Base-by-base conservation (phyloP, 2,888 invertebrate genomes). In the Trypoxylon attenuatum region DNA sequence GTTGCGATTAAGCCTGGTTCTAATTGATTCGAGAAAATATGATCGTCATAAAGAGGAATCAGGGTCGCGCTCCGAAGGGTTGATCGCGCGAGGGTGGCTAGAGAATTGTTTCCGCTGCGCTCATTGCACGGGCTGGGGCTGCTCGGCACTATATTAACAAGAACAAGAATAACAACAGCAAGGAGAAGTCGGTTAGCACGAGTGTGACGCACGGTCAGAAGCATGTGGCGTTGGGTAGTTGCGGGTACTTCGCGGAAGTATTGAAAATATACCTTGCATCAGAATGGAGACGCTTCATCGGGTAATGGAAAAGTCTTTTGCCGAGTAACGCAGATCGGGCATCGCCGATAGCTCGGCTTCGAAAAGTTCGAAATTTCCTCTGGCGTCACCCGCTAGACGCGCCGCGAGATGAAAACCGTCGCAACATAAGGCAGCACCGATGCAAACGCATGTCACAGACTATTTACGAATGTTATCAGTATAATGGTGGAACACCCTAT, bases 401-500 rank as follows among this genome's bases (percentile, higher is more conserved):
- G 42, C 6, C 8, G 39, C 54, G 52, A 41, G 58, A 75, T 63
- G 58, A 53, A 61, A 67, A 60, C 55, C 55, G 53, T 41, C 69
- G 58, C 45, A 33, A 13, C 33, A 62, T 45, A 43, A 59, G 54
- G 58, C 45, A 42, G 39, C 66, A 51, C 55, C 58, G 70, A 60
- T 59, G 63, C 63, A 38, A 60, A 60, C 65, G 64, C 65, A 65
- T 50, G 76, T 56, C 64, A 57, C n/a, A n/a, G 54, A 47, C 61
- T 76, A 77, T 76, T 76, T 76, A 76, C 74, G 69, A 76, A 77
- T 76, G 76, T 77, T 76, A 76, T 76, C 76, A 71, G 71, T 60
- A 65, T 69, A 69, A 77, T 77, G 74, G 80, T 67, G 74, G 76
- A 80, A 84, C 85, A 84, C 83, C 83, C 83, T 79, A 76, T 84